Evolutionary conservation across 2,888 invertebrate genomes (phyloP).

Genomic region (Lasioglossum figueresi): DNA sequence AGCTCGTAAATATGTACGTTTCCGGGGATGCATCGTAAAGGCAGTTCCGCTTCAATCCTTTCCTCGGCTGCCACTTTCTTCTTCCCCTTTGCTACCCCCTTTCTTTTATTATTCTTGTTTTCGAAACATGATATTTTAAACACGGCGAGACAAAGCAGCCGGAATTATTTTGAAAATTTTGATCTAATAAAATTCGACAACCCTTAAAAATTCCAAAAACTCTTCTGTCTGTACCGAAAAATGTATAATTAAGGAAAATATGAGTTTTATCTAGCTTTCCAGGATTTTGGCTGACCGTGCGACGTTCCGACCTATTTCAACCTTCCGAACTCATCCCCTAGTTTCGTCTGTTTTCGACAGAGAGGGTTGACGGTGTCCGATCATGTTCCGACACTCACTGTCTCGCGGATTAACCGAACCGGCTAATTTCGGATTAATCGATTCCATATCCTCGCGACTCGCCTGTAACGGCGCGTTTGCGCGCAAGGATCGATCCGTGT

Average conservation of each 20-base stretch:
- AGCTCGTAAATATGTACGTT: conserved; percentile 59
- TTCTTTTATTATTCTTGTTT: neutral
- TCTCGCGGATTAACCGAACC: conserved; percentile 40
- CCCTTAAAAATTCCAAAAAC: too few species aligned
- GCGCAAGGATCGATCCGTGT: conserved; percentile 39
- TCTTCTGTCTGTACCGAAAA: too few species aligned
- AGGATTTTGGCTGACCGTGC: neutral
- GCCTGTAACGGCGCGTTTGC: conserved; percentile 11
- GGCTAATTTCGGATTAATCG: conserved; percentile 56
- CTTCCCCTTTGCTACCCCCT: neutral
- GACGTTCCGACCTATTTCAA: neutral
- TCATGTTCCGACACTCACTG: conserved; percentile 29
- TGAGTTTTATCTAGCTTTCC: too few species aligned
- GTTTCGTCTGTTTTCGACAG: neutral
- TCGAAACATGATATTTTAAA: conserved; percentile 29
- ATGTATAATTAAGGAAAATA: too few species aligned
- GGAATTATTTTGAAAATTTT: neutral
- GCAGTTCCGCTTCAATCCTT: conserved; percentile 52
- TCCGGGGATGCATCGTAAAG: conserved; percentile 59
- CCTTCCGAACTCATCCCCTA: neutral
- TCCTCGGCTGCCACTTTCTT: neutral
- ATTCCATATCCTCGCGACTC: conserved; percentile 32
- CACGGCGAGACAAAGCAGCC: neutral
- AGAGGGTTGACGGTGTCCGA: conserved; percentile 11
- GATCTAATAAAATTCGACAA: neutral